These are phyloP conservation scores for Hemibagrus wyckioides DNA, from an alignment of 2,113 vertebrate species.

Conservation along the genomic window DNA sequence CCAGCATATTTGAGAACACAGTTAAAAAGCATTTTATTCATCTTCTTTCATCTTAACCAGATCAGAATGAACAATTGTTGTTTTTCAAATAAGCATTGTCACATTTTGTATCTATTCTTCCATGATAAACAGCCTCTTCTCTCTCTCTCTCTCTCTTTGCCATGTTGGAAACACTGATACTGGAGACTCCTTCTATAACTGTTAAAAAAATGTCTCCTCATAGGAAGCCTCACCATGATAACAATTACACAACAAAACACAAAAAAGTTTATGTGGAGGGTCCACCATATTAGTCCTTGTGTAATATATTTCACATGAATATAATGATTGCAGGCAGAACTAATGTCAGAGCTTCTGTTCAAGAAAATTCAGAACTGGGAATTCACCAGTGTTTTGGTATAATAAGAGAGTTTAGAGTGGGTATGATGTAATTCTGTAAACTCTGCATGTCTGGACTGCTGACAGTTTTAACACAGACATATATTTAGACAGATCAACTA, in stretches of 20 bases:
- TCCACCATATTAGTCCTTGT: no score
- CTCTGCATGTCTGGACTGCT: not conserved
- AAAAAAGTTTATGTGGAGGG: not conserved
- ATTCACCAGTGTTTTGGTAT: not conserved
- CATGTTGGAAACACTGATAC: not conserved
- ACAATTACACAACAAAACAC: not conserved
- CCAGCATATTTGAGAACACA: not conserved
- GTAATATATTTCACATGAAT: not conserved
- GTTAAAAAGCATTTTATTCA: not conserved
- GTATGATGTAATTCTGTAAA: not conserved
- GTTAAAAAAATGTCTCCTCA: not conserved
- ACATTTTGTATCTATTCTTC: not conserved
- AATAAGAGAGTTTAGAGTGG: not conserved
- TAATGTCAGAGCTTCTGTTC: not conserved
- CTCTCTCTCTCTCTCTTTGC: not conserved
- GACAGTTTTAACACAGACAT: constrained; percentile 12
- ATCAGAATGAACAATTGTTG: not conserved
- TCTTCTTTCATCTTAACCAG: not conserved
- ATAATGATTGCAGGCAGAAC: not conserved
- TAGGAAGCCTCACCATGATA: not conserved
- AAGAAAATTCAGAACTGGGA: not conserved
- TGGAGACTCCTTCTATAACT: not conserved
- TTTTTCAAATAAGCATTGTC: not conserved
- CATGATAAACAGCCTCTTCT: not conserved
- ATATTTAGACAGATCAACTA: constrained; percentile 7